Percentiles rank a stretch among this genome's conserved stretches.
Evolutionary conservation across 2,113 vertebrate species (phyloP).

Genomic region (Ailurus styani): DNA sequence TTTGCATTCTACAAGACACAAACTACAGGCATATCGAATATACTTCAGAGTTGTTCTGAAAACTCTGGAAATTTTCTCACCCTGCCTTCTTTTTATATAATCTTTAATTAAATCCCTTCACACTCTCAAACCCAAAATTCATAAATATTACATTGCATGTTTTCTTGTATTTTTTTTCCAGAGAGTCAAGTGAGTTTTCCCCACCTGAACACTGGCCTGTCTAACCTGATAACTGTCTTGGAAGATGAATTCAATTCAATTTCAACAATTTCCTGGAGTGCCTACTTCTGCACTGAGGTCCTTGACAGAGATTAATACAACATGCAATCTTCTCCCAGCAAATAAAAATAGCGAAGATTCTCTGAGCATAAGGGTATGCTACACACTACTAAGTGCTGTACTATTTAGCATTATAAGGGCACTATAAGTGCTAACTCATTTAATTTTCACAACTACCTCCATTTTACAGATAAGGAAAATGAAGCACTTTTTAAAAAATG

Average conservation of each 20-base stretch:
- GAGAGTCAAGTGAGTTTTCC: background rate
- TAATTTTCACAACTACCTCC: background rate
- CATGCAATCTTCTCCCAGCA: background rate
- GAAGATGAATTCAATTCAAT: background rate
- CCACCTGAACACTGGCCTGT: background rate
- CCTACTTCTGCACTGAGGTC: background rate
- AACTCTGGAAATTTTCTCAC: background rate
- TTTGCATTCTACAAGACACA: background rate
- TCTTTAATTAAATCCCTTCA: conserved; percentile 6
- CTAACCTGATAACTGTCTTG: background rate
- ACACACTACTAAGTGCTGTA: background rate
- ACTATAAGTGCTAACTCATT: background rate
- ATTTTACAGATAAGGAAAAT: background rate
- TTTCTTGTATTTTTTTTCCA: background rate
- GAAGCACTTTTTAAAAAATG: background rate
- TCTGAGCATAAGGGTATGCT: background rate
- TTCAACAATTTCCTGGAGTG: background rate
- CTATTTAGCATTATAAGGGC: background rate
- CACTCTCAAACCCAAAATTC: background rate
- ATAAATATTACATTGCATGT: background rate
- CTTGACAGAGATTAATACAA: background rate
- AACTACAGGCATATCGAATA: background rate
- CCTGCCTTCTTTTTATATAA: background rate
- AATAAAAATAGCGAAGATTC: background rate
- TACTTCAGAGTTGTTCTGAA: background rate